A percentile compares a stretch with the other conserved stretches of the same genome.
These are phyloP conservation scores for Sphecodes monilicornis DNA, from an alignment of 2,888 invertebrate species.

Conservation along the genomic window DNA sequence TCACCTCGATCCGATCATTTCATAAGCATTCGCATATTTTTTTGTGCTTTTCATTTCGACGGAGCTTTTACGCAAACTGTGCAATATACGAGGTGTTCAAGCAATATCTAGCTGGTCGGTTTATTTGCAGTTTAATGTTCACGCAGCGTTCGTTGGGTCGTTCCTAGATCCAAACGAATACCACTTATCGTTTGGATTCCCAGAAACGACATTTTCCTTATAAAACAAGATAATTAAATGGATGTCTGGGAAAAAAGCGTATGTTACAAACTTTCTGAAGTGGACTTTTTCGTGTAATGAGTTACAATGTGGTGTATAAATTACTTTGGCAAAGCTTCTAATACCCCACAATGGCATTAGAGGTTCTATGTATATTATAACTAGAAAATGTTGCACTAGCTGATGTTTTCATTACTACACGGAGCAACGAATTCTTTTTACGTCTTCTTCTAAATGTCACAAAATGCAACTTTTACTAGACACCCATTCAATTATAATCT, in stretches of 20 bases:
- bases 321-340: background rate
- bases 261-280: background rate
- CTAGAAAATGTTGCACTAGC: background rate
- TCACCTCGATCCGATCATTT: constrained; percentile 3
- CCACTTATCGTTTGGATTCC: background rate
- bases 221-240: background rate
- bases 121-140: background rate
- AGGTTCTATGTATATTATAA: background rate
- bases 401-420: background rate
- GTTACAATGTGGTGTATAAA: background rate
- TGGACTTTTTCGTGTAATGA: no score
- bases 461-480: background rate
- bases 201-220: background rate
- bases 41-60: background rate
- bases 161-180: background rate
- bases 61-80: background rate
- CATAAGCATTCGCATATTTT: background rate
- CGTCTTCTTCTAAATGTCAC: background rate
- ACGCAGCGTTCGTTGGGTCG: background rate
- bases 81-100: background rate
- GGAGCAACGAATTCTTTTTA: no score
- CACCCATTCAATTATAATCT: background rate
- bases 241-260: background rate
- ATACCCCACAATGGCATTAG: no score
- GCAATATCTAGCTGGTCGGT: background rate